Percentiles rank a stretch among this genome's conserved stretches.
These are phyloP conservation scores for Empidonax traillii DNA, from an alignment of 2,113 vertebrate genomes.

Conservation along the genomic window DNA sequence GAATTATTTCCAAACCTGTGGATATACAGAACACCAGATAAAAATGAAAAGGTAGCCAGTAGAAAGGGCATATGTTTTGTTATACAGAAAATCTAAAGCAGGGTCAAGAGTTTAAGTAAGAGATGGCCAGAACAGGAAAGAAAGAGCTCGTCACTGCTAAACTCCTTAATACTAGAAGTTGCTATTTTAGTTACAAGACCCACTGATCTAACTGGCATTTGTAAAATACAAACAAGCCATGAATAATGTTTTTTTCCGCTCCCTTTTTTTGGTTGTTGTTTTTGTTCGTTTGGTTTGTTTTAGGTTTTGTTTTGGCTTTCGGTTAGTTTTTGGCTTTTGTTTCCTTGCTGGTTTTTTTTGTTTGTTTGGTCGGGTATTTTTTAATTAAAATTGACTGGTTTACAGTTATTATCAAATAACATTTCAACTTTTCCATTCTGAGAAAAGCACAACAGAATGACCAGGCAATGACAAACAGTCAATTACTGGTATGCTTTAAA, in stretches of 20 bases:
- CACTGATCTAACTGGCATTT: neutral
- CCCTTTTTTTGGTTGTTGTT: neutral
- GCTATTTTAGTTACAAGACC: neutral
- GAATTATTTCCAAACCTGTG: neutral
- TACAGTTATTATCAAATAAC: neutral
- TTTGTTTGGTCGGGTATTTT: no score
- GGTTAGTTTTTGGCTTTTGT: neutral
- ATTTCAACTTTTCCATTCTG: neutral
- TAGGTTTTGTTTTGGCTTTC: neutral
- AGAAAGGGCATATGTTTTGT: neutral
- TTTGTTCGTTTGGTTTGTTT: neutral
- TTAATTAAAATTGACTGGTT: neutral
- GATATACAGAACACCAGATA: neutral
- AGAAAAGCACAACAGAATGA: neutral
- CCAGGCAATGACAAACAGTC: neutral
- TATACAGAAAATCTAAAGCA: neutral
- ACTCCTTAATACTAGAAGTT: neutral
- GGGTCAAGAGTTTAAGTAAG: neutral
- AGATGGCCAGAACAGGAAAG: neutral
- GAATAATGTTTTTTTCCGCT: neutral
- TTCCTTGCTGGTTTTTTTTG: neutral
- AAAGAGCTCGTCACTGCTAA: neutral
- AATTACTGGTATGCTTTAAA: neutral
- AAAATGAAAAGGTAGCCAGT: neutral
- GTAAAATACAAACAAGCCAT: neutral